Percentiles rank a stretch among this genome's conserved stretches.
These are phyloP conservation scores for Hylaeus volcanicus DNA, from an alignment of 1,140 invertebrate species.

Conservation along the genomic window DNA sequence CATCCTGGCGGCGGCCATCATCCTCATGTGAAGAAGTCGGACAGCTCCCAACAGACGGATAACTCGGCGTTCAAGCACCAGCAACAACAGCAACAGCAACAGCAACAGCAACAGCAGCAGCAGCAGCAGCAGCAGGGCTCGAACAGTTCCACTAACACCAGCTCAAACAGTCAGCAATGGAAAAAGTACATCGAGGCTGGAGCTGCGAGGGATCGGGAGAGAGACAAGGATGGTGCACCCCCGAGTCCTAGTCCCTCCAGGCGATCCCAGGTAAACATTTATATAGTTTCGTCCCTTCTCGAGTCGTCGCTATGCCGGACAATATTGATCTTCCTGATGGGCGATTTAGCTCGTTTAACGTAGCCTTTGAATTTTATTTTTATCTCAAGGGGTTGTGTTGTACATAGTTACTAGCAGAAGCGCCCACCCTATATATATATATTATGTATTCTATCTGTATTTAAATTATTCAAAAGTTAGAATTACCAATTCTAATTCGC, in stretches of 20 bases:
- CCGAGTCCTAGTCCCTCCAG: slow-evolving; percentile 78
- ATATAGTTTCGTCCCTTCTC: not conserved
- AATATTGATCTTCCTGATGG: slow-evolving; percentile 18
- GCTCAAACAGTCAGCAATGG: slow-evolving; percentile 82
- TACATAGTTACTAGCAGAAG: too few species aligned
- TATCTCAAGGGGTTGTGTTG: too few species aligned
- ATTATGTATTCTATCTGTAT: too few species aligned
- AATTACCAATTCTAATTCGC: too few species aligned
- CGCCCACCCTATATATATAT: too few species aligned
- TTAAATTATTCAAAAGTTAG: too few species aligned
- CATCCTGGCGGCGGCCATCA: slow-evolving; percentile 72
- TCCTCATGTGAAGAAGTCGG: slow-evolving; percentile 81
- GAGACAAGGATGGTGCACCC: slow-evolving; percentile 75
- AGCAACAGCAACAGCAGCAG: slow-evolving; percentile 68
- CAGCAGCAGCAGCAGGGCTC: slow-evolving; percentile 57
- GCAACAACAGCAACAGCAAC: slow-evolving; percentile 60
- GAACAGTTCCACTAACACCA: slow-evolving; percentile 73
- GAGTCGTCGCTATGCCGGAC: not conserved
- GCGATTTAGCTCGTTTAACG: not conserved
- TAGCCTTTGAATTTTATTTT: not conserved
- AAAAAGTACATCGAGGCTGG: slow-evolving; percentile 82
- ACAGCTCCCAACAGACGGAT: slow-evolving; percentile 83
- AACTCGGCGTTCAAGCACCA: slow-evolving; percentile 81
- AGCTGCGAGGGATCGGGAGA: slow-evolving; percentile 73
- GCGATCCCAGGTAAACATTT: slow-evolving; percentile 71